Evolutionary conservation across 2,113 vertebrate species (phyloP).

Genomic region (Toxotes jaculatrix): DNA sequence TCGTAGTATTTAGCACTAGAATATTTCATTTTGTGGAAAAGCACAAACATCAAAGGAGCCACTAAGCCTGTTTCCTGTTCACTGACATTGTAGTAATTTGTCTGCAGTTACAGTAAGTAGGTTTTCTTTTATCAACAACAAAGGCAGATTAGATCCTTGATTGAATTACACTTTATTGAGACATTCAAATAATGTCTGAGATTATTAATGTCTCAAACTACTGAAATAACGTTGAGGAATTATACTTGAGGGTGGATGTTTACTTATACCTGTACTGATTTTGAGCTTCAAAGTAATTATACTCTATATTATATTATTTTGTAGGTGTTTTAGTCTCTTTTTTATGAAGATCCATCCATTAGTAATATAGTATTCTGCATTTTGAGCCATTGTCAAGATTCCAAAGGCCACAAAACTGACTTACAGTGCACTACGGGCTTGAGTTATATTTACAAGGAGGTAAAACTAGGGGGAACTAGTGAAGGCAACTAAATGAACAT

Average conservation of each 20-base stretch:
- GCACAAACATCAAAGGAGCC: conserved; percentile 11
- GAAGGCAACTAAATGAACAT: background rate
- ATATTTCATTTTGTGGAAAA: conserved; percentile 9
- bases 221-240: background rate
- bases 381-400: background rate
- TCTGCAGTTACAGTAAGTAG: background rate
- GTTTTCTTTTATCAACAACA: background rate
- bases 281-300: conserved; percentile 47
- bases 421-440: background rate
- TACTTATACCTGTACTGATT: conserved; percentile 28
- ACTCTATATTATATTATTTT: background rate
- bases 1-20: background rate
- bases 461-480: background rate
- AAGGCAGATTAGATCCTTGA: background rate
- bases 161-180: background rate
- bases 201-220: background rate
- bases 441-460: background rate
- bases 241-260: conserved; percentile 7
- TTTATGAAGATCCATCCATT: background rate
- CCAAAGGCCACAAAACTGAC: no score
- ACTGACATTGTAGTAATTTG: background rate
- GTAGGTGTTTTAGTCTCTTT: background rate
- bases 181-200: background rate
- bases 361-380: background rate
- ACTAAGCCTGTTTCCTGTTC: background rate